Base-by-base conservation (phyloP, 53 echinoderm and acorn worm species). In the Antedon mediterranea region DNA sequence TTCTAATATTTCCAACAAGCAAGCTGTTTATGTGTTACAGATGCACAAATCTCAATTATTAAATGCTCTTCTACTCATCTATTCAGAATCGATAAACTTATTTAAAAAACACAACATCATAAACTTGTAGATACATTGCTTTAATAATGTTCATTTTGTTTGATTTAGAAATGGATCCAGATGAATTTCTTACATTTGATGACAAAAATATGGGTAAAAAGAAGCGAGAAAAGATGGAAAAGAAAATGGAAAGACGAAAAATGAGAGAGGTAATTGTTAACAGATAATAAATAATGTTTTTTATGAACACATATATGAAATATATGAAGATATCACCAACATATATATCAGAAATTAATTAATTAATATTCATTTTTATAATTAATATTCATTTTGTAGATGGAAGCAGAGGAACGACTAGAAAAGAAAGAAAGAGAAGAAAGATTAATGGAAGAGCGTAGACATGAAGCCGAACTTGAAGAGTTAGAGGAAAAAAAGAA, bases 181-280 rank as follows among this genome's bases (percentile, higher is more conserved):
- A 41, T 41, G 41, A 41, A 5, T 7, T 41, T 5, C 13, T 41
- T 5, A 41, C 5, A 7, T 41, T 41, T 41, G 72, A 85, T n/a
- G 78, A 77, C 26, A 85, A 87, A 72, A 94, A 84, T 72, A 87
- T 94, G 28, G 94, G 94, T 82, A 84, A 89, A 37, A 95, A 97
- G 85, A 97, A 97, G 43, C 79, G 76, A 29, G 87, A 81, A 77
- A 97, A 97, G 72, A 77, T 92, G 28, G 97, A 97, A 77, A 89
- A 87, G 86, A 97, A 97, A 78, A 92, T 81, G 31, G 89, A 87
- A 76, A 92, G 80, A 72, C 85, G 82, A 77, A 83, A 83, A 75
- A 82, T 84, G 76, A 77, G 97, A 86, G 92, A 97, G 86, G 97
- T 97, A 15, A 31, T 6, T 34, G 34, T 28, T 76, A 0, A 26